Evolutionary conservation across 2,797 vertebrate species (phyloP), one percentile per base, ranked within the genome.

Genomic region (Manis javanica): DNA sequence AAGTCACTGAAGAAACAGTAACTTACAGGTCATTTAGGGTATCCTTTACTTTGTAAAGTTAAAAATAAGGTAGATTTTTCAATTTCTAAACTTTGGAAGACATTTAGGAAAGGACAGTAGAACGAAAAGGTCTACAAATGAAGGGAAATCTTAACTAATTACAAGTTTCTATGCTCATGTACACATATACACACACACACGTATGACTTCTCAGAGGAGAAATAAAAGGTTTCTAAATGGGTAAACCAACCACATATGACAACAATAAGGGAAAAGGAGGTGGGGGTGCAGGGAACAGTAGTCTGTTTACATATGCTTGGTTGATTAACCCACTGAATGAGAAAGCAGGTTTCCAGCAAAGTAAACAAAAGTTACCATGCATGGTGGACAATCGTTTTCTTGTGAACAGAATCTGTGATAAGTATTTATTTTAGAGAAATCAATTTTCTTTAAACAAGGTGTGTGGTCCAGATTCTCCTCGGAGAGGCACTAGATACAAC

Each of bases 371-470:
- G 29, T 84, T 72, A 66, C 37, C n/a, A 10, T 13, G 10, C 7
- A 24, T 11, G 23, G 9, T 83, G 34, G 5, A 74, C 31, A 91
- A 39, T 68, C n/a, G 75, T 49, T 89, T 87, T 86, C 26, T 61
- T 66, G 4, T 24, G n/a, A 21, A 53, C 31, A 24, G 53, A 90
- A 87, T 89, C 29, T 88, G 15, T 69, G 68, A 23, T 66, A 77
- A 95, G 87, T 31, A 85, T 77, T 92, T 91, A 92, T 75, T 78
- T 85, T 82, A 95, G 42, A 95, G 63, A 90, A 86, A 87, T 71
- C 23, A n/a, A 37, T 84, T 94, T 90, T 83, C 79, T 92, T 83
- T 87, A 95, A 94, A 87, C 37, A 69, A 83, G 4, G 29, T 39
- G 7, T 64, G 26, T 94, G 69, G 61, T 93, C 91, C 29, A 87